Evolutionary conservation across 2,113 vertebrate genomes (phyloP).

Genomic region (Amphilophus citrinellus): DNA sequence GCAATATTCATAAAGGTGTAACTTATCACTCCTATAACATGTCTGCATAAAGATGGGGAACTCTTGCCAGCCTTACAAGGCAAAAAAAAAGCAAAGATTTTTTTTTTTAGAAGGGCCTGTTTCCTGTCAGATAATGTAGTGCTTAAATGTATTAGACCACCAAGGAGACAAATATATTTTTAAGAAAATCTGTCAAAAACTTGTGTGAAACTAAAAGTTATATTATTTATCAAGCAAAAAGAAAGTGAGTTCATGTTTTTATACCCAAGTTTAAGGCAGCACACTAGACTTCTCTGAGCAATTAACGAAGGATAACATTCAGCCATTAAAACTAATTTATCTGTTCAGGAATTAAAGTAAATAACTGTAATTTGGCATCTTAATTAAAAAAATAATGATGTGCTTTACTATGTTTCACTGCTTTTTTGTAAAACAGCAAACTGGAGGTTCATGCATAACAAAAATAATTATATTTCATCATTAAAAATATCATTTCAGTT

Average conservation of each 20-base stretch:
- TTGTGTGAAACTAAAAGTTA: neutral
- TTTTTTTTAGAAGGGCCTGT: neutral
- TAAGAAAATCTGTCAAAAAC: neutral
- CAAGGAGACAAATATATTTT: neutral
- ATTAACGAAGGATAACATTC: neutral
- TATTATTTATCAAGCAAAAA: neutral
- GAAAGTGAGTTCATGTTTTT: neutral
- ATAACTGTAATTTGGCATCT: too few species aligned
- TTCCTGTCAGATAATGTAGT: too few species aligned
- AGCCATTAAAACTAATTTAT: neutral
- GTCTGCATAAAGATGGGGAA: neutral
- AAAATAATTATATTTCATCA: too few species aligned
- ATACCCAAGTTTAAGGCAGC: neutral
- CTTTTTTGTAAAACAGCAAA: too few species aligned
- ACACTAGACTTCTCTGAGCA: neutral
- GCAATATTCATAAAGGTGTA: neutral
- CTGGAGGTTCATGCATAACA: too few species aligned
- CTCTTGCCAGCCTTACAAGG: neutral
- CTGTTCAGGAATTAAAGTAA: neutral
- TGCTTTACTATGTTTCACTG: too few species aligned
- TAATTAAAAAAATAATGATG: too few species aligned
- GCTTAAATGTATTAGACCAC: too few species aligned
- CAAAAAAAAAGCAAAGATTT: neutral
- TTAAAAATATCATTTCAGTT: too few species aligned
- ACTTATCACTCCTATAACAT: neutral